Evolutionary conservation across 2,888 invertebrate genomes (phyloP), one percentile per base, ranked within the genome.

Genomic region (Erebia palarica): DNA sequence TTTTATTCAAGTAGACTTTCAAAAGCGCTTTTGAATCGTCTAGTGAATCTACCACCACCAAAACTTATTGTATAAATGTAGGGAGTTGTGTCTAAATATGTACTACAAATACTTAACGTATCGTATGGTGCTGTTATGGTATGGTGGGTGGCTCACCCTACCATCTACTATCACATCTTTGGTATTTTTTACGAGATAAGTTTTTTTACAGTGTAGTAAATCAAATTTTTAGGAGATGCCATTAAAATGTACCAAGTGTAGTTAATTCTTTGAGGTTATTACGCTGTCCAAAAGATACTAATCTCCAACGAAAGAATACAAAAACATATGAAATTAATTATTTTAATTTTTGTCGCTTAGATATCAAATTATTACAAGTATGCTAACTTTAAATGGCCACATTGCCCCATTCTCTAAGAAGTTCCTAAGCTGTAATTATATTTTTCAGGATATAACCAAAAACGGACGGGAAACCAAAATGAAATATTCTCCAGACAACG

Each of bases 391-490:
- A 55, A 55, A 18, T 18, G 2, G 10, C 18, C 9, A 4, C 1
- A 3, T 10, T 1, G n/a, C 10, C 16, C 55, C 2, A 10, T 55
- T 55, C 3, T 2, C 0, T 9, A 18, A 10, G 16, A 53, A 16
- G 7, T 49, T 9, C 16, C 3, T 55, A 16, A 55, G 55, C 18
- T 18, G 9, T 55, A 55, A 10, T 16, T 55, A 13, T 16, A 9
- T 55, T 55, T 55, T 93, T 63, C 91, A 96, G 96, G 96, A 96
- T 78, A 94, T 96, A 65, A 94, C 95, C 42, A 95, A 94, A 74
- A 95, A 96, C 77, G 95, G 96, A 3, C 93, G 96, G 47, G 96
- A 96, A 83, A 96, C 96, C 0, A 96, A 96, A 80, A 95, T 96
- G 95, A 96, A 96, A 80, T 96, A 96, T 77, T 95, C 95, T 9